Percentiles rank a stretch among this genome's conserved stretches.
These are phyloP conservation scores for Drosophila pegasa DNA, from an alignment of 2,888 invertebrate genomes.

Conservation along the genomic window DNA sequence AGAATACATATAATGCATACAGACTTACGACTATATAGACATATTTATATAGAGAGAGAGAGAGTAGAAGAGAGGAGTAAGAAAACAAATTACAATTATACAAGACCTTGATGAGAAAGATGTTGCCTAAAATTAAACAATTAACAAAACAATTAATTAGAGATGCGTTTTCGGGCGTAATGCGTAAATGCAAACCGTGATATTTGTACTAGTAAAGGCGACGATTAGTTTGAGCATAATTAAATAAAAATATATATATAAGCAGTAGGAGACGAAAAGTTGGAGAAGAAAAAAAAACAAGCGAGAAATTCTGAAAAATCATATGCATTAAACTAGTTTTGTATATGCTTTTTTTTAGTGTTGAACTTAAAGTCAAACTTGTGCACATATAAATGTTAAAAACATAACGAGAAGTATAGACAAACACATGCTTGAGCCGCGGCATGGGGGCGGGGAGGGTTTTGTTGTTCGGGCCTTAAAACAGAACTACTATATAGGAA, in stretches of 20 bases:
- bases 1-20: constrained; percentile 29
- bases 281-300: constrained; percentile 10
- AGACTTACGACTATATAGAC: constrained; percentile 29
- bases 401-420: constrained; percentile 56
- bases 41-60: constrained; percentile 12
- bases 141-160: constrained; percentile 42
- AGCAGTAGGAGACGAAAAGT: constrained; percentile 31
- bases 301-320: constrained; percentile 41
- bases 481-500: constrained; percentile 30
- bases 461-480: constrained; percentile 30
- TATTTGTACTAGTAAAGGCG: constrained; percentile 83
- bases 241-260: constrained; percentile 29
- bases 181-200: constrained; percentile 77
- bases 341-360: constrained; percentile 77
- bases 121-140: constrained; percentile 47
- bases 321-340: constrained; percentile 69
- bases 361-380: constrained; percentile 78
- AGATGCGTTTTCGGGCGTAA: constrained; percentile 55
- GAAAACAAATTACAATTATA: constrained; percentile 38
- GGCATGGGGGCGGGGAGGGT: constrained; percentile 6
- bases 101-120: constrained; percentile 37
- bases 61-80: constrained; percentile 1
- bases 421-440: constrained; percentile 16
- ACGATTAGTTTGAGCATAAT: constrained; percentile 57
- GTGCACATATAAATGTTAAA: constrained; percentile 78